Conservation (phyloP, 2,888 invertebrate genomes). For the Mactromeris polynyma region DNA sequence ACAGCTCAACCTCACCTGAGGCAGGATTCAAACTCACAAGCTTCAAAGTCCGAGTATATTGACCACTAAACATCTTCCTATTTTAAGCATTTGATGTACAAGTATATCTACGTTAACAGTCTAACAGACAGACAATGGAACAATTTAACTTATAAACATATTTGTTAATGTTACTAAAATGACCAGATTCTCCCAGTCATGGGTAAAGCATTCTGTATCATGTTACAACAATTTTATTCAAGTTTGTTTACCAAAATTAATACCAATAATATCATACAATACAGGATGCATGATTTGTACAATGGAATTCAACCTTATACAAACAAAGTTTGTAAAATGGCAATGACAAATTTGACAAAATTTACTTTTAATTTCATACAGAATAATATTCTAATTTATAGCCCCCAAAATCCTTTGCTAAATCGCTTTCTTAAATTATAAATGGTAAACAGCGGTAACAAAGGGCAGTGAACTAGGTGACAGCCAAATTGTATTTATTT, state of each 20-base stretch:
- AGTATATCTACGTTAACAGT: no score
- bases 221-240: slow-evolving; percentile 19
- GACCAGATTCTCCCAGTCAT: not conserved
- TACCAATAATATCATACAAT: slow-evolving; percentile 34
- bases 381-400: slow-evolving; percentile 60
- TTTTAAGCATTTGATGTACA: no score
- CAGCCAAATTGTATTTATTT: slow-evolving; percentile 47
- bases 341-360: slow-evolving; percentile 44
- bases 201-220: not conserved
- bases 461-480: not conserved
- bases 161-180: slow-evolving; percentile 20
- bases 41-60: no score
- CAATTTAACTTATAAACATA: not conserved
- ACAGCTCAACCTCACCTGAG: no score
- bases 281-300: slow-evolving; percentile 38
- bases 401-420: slow-evolving; percentile 11
- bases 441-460: slow-evolving; percentile 49
- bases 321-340: slow-evolving; percentile 43
- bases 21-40: no score
- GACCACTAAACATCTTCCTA: no score
- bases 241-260: slow-evolving; percentile 43
- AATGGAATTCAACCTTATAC: slow-evolving; percentile 23
- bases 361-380: slow-evolving; percentile 70
- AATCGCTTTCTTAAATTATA: slow-evolving; percentile 55
- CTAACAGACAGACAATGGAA: not conserved